These are phyloP conservation scores for Diorhabda elongata DNA, from an alignment of 1,140 invertebrate species.

Conservation along the genomic window DNA sequence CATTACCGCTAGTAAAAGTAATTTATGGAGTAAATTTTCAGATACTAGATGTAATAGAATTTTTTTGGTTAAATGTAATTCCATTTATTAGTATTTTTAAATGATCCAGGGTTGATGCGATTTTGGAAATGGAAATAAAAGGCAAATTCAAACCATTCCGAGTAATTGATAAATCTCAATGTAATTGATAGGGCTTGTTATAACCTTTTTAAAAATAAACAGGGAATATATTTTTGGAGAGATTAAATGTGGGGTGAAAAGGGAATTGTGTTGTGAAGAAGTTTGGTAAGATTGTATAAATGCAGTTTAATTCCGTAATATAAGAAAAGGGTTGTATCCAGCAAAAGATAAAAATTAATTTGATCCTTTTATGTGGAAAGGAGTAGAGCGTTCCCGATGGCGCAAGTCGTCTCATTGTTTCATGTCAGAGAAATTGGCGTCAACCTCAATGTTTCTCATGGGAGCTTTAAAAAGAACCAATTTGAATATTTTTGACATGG, in stretches of 20 bases:
- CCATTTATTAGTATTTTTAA: too few species aligned
- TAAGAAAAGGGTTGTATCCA: constrained; percentile 9
- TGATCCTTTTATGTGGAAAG: constrained; percentile 38
- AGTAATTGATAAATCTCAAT: too few species aligned
- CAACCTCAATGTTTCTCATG: constrained; percentile 49
- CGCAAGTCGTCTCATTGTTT: constrained; percentile 42
- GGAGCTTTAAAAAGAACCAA: constrained; percentile 48
- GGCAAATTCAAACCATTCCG: too few species aligned
- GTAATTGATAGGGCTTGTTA: too few species aligned
- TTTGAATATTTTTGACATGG: constrained; percentile 52
- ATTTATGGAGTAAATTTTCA: too few species aligned
- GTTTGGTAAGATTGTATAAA: constrained; percentile 6
- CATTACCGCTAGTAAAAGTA: too few species aligned
- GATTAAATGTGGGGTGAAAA: background rate
- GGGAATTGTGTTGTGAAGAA: constrained; percentile 4
- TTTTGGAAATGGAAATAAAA: too few species aligned
- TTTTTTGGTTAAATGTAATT: too few species aligned
- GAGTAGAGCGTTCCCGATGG: constrained; percentile 40
- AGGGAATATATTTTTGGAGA: too few species aligned
- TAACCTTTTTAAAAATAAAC: too few species aligned
- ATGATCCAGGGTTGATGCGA: too few species aligned
- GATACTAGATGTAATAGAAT: too few species aligned
- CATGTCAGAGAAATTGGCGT: constrained; percentile 51
- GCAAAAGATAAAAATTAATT: constrained; percentile 37
- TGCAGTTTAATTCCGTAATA: constrained; percentile 3